Evolutionary conservation across 1,140 invertebrate species (phyloP), one percentile per base, ranked within the genome.

Genomic region (Notospermus geniculatus): DNA sequence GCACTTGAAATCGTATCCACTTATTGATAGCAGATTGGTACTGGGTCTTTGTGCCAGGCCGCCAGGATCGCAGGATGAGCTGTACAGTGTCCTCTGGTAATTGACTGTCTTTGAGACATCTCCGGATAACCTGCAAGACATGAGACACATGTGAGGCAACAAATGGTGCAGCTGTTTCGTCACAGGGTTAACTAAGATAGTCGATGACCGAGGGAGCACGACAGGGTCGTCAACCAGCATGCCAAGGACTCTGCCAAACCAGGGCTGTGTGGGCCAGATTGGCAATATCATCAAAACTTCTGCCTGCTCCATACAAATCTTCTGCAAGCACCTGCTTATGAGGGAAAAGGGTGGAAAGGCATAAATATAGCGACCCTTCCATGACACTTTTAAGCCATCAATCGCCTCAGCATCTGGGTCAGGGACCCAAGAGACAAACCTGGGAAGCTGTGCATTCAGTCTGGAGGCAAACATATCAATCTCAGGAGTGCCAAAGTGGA

Each of bases 331-430:
- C 39, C 45, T n/a, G 2, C 55, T 43, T 22, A 65, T 56, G 30
- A 66, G 13, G 54, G 46, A 59, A 55, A 71, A 71, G 45, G 66
- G 66, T 1, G 57, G 62, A 52, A 64, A 64, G 43, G 50, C 57
- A 54, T 59, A 64, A 22, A 64, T 36, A 23, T 53, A 53, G 22
- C 2, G 29, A 54, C 50, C 50, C 15, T 1, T 2, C 53, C 62
- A 64, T 43, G n/a, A 17, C n/a, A 64, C 17, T 15, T 36, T 28
- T 41, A 19, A 7, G n/a, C n/a, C n/a, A n/a, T n/a, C n/a, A n/a
- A n/a, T n/a, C n/a, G n/a, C n/a, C n/a, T n/a, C n/a, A n/a, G 62
- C 62, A n/a, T 55, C 57, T 54, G 62, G 62, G 25, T 64, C 57
- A 32, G 62, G 46, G 28, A 50, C 54, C 56, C 52, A 64, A 7